A percentile compares a stretch with the other conserved stretches of the same genome.
phyloP scores from a whole-genome alignment of 2,888 invertebrate species.

The Ethmia dodecea region DNA sequence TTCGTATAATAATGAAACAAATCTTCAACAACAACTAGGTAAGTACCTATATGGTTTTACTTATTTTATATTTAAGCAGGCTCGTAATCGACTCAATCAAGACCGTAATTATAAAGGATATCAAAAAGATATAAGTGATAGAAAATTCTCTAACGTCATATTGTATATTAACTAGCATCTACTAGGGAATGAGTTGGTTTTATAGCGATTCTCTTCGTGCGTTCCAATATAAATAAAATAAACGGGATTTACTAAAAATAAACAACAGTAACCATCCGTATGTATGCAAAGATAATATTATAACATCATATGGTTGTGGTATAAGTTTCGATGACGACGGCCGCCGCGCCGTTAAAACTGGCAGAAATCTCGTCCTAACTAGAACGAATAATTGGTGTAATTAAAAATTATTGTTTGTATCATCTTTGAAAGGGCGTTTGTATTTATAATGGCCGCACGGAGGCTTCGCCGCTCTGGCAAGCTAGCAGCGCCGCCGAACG shows the following conservation, averaged over 20 bases:
- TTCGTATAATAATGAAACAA: too few relatives aligned
- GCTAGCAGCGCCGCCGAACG: conserved; percentile 28
- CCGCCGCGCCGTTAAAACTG: conserved; percentile 33
- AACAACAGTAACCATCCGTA: not conserved
- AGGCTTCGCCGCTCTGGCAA: conserved; percentile 47
- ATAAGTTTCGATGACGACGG: conserved; percentile 19
- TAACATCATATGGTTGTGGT: not conserved
- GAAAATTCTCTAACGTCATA: too few relatives aligned
- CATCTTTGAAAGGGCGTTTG: conserved; percentile 45
- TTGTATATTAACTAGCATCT: too few relatives aligned
- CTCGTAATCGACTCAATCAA: too few relatives aligned
- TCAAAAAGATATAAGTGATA: too few relatives aligned
- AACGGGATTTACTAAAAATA: conserved; percentile 44
- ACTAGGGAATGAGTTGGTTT: conserved; percentile 22
- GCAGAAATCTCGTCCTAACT: conserved; percentile 64
- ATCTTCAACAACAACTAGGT: too few relatives aligned
- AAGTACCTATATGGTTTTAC: too few relatives aligned
- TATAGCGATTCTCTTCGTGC: conserved; percentile 28
- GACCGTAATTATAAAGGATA: too few relatives aligned
- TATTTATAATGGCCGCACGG: conserved; percentile 45
- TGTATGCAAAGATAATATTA: not conserved
- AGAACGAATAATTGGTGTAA: conserved; percentile 58
- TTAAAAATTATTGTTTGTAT: conserved; percentile 47
- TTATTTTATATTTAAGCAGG: too few relatives aligned
- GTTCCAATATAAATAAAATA: conserved; percentile 40